These are phyloP conservation scores for Lutjanus argentimaculatus DNA, from an alignment of 2,797 vertebrate species.

Conservation along the genomic window DNA sequence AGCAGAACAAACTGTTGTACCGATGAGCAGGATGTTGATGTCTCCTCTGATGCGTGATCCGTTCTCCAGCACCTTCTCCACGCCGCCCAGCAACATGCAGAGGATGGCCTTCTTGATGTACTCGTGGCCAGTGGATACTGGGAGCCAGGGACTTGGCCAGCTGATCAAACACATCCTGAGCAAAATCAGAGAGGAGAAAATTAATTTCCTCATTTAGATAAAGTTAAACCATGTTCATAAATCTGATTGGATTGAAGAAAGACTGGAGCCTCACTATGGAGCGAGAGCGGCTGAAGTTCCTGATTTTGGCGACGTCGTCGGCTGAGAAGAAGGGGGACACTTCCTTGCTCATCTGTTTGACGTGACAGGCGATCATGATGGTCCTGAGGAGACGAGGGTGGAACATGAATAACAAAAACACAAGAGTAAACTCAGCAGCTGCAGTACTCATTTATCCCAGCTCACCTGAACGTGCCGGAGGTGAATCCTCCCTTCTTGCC, in stretches of 20 bases:
- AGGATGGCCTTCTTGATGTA: constrained; percentile 99
- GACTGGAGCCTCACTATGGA: constrained; percentile 84
- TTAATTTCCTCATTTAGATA: accelerated
- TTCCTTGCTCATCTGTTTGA: constrained; percentile 96
- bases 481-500: constrained; percentile 97
- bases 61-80: constrained; percentile 96
- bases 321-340: constrained; percentile 90
- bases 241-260: too few relatives aligned
- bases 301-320: constrained; percentile 94
- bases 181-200: background rate
- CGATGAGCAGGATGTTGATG: constrained; percentile 97
- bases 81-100: constrained; percentile 96
- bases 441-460: accelerated
- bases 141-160: constrained; percentile 93
- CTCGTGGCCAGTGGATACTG: constrained; percentile 96
- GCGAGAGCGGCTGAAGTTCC: constrained; percentile 91
- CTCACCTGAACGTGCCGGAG: constrained; percentile 95
- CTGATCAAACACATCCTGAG: constrained; percentile 94
- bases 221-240: too few relatives aligned
- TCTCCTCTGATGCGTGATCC: constrained; percentile 96
- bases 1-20: constrained; percentile 70
- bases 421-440: background rate
- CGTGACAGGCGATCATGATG: constrained; percentile 94
- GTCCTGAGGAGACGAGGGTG: constrained; percentile 84
- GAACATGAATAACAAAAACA: background rate